phyloP scores from a whole-genome alignment of 2,888 invertebrate genomes.

The Agriopis marginaria region DNA sequence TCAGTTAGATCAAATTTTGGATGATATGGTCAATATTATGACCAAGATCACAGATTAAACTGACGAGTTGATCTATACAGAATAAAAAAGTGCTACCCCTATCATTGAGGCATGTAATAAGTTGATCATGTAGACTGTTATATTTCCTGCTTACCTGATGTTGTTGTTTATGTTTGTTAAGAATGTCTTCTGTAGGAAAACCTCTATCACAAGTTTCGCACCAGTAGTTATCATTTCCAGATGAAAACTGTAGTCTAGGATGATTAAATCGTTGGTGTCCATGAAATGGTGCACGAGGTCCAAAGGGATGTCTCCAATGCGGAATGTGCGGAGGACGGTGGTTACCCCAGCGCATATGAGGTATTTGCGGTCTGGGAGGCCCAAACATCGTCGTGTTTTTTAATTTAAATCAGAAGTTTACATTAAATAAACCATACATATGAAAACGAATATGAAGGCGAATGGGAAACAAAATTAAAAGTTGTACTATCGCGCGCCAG shows the following conservation, averaged over 20 bases:
- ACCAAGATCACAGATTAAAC: too few relatives aligned
- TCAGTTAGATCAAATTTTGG: too few relatives aligned
- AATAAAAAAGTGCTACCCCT: too few relatives aligned
- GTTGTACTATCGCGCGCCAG: too few relatives aligned
- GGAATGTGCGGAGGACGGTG: conserved; percentile 39
- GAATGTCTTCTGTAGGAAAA: conserved; percentile 86
- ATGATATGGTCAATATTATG: too few relatives aligned
- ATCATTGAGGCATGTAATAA: neutral
- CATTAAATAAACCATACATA: neutral
- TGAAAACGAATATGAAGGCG: neutral
- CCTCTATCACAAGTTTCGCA: conserved; percentile 94
- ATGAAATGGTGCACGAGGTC: conserved; percentile 39
- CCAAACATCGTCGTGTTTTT: conserved; percentile 43
- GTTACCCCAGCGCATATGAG: conserved; percentile 42
- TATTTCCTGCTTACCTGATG: conserved; percentile 85
- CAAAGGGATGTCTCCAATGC: conserved; percentile 47
- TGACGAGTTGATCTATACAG: too few relatives aligned
- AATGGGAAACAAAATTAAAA: neutral
- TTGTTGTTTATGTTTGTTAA: conserved; percentile 89
- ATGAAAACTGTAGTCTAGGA: conserved; percentile 37
- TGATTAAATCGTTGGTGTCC: conserved; percentile 39
- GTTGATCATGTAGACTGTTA: neutral
- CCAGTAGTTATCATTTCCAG: conserved; percentile 71
- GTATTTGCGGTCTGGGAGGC: conserved; percentile 39
- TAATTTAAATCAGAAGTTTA: neutral